Evolutionary conservation across 2,797 vertebrate genomes (phyloP).

Genomic region (Poeciliopsis presidionis): DNA sequence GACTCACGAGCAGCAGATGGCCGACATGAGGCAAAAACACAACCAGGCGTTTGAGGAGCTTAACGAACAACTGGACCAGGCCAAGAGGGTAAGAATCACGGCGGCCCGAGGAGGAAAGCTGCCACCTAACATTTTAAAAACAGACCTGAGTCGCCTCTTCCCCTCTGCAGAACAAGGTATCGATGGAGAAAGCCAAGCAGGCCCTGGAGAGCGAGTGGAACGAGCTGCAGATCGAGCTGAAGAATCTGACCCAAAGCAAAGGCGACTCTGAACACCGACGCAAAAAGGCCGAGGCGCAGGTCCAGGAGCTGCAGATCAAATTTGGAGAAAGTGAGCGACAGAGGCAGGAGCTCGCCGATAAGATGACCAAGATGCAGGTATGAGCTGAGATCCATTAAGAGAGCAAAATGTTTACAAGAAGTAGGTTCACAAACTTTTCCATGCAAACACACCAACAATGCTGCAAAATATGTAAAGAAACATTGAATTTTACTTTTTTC

Average conservation of each 20-base stretch:
- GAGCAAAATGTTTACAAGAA: background rate
- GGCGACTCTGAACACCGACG: slow-evolving; percentile 91
- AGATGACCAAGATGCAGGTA: slow-evolving; percentile 90
- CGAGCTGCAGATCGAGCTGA: slow-evolving; percentile 91
- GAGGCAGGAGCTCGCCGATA: slow-evolving; percentile 84
- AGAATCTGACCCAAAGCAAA: slow-evolving; percentile 89
- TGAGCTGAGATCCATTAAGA: background rate
- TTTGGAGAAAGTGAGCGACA: slow-evolving; percentile 86
- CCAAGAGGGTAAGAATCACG: slow-evolving; percentile 84
- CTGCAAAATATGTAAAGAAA: too few relatives aligned
- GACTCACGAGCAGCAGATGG: slow-evolving; percentile 89
- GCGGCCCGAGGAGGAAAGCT: background rate
- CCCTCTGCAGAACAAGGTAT: slow-evolving; percentile 86
- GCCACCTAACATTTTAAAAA: background rate
- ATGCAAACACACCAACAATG: too few relatives aligned
- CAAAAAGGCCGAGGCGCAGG: slow-evolving; percentile 92
- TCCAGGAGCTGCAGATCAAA: slow-evolving; percentile 93
- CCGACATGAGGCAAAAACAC: slow-evolving; percentile 94
- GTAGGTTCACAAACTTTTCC: background rate
- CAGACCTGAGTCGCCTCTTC: slow-evolving; percentile 7
- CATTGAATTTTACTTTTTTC: too few relatives aligned
- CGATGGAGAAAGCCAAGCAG: slow-evolving; percentile 93
- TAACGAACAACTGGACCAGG: slow-evolving; percentile 94
- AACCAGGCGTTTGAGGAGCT: slow-evolving; percentile 92
- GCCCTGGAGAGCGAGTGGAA: slow-evolving; percentile 90